Evolutionary conservation across 1,140 invertebrate genomes (phyloP).

Genomic region (Tetramorium parvispinum): DNA sequence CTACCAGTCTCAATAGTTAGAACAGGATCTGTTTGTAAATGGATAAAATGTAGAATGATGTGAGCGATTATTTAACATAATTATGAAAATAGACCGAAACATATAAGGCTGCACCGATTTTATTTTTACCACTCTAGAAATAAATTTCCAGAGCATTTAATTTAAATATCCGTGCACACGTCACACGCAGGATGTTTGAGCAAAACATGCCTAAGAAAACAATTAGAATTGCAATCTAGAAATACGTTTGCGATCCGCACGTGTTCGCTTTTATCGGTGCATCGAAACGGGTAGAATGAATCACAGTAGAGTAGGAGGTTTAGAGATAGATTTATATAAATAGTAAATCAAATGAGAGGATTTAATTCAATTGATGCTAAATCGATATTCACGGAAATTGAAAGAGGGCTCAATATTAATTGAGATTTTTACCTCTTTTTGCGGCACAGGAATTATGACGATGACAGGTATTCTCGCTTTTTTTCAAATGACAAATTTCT

Average conservation of each 20-base stretch:
- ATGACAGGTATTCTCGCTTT: slow-evolving; percentile 79
- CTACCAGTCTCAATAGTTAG: not conserved
- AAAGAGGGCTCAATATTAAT: slow-evolving; percentile 72
- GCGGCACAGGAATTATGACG: slow-evolving; percentile 80
- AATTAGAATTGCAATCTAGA: not conserved
- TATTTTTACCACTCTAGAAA: not conserved
- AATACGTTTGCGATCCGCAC: not conserved
- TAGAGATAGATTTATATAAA: not conserved
- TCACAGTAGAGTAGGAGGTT: not conserved
- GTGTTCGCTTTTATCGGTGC: slow-evolving; percentile 21
- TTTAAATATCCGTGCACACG: not conserved
- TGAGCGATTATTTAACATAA: not conserved
- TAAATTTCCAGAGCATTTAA: not conserved
- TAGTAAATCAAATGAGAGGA: not conserved
- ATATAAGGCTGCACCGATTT: not conserved
- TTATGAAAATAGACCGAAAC: not conserved
- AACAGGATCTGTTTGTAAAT: not conserved
- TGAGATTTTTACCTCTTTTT: slow-evolving; percentile 78
- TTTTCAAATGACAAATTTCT: slow-evolving; percentile 22
- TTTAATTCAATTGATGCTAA: slow-evolving; percentile 42
- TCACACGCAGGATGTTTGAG: not conserved
- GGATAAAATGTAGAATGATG: not conserved
- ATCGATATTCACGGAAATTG: slow-evolving; percentile 16
- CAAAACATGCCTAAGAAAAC: not conserved
- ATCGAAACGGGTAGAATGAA: not conserved